Evolutionary conservation across 2,113 vertebrate genomes (phyloP).

Genomic region (Dicrurus megarhynchus): DNA sequence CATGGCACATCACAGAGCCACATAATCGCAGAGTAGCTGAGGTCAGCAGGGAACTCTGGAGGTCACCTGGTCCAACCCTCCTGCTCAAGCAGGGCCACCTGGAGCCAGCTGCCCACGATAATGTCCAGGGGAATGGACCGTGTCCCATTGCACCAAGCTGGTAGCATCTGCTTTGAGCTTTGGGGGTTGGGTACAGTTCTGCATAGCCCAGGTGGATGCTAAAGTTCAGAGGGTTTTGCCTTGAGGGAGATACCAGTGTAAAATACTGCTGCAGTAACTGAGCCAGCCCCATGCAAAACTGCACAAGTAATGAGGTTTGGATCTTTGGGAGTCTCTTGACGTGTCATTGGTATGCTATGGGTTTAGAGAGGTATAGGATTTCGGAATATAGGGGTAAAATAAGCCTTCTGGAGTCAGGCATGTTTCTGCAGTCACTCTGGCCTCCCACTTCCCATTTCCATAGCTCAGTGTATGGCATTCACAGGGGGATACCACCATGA

Average conservation of each 20-base stretch:
- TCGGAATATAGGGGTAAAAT: neutral
- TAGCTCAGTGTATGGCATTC: neutral
- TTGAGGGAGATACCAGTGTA: neutral
- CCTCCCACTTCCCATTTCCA: neutral
- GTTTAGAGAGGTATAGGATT: neutral
- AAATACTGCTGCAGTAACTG: neutral
- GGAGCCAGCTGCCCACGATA: neutral
- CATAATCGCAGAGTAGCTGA: neutral
- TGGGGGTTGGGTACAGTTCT: neutral
- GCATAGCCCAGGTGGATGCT: neutral
- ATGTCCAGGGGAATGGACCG: neutral
- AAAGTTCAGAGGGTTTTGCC: neutral
- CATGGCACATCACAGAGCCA: neutral
- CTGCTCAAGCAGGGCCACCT: neutral
- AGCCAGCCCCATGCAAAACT: neutral
- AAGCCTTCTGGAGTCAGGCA: neutral
- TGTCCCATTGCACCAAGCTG: neutral
- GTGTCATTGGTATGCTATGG: neutral
- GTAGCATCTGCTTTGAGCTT: neutral
- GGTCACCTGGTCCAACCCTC: neutral
- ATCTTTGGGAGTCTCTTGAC: neutral
- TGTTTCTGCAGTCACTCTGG: neutral
- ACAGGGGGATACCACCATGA: fast-evolving
- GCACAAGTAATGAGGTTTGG: neutral
- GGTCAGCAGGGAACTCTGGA: neutral